phyloP scores from a whole-genome alignment of 2,888 invertebrate species.

The Nudaria mundana region DNA sequence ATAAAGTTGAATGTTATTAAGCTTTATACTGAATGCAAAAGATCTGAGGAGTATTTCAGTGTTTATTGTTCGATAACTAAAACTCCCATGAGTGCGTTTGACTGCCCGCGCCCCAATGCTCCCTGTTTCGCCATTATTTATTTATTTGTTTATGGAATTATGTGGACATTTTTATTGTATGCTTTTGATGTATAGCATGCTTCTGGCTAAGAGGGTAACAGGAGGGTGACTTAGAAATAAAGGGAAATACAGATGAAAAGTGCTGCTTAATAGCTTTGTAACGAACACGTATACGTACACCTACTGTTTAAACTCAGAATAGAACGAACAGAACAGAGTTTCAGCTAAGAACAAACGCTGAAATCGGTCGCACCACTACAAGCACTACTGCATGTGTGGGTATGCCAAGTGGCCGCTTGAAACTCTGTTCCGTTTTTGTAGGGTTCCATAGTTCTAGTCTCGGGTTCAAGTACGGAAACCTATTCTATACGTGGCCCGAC shows the following conservation, averaged over 20 bases:
- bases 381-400: too few species aligned
- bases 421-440: too few species aligned
- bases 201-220: slow-evolving; percentile 4
- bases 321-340: too few species aligned
- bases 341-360: too few species aligned
- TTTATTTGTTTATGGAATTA: slow-evolving; percentile 24
- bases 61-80: slow-evolving; percentile 31
- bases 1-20: slow-evolving; percentile 10
- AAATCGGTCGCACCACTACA: too few species aligned
- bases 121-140: slow-evolving; percentile 17
- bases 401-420: too few species aligned
- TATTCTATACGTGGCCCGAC: too few species aligned
- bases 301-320: too few species aligned
- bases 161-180: slow-evolving; percentile 11
- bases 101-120: slow-evolving; percentile 11
- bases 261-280: not conserved
- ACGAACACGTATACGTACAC: too few species aligned
- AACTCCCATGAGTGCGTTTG: slow-evolving; percentile 22
- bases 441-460: too few species aligned
- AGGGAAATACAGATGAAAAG: not conserved
- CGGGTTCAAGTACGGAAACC: too few species aligned
- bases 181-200: slow-evolving; percentile 3
- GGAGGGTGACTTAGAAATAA: not conserved
- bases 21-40: slow-evolving; percentile 4
- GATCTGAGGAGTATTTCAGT: slow-evolving; percentile 16